Evolutionary conservation across 1,140 invertebrate genomes (phyloP), one percentile per base, ranked within the genome.

Genomic region (Lepidurus packardi): DNA sequence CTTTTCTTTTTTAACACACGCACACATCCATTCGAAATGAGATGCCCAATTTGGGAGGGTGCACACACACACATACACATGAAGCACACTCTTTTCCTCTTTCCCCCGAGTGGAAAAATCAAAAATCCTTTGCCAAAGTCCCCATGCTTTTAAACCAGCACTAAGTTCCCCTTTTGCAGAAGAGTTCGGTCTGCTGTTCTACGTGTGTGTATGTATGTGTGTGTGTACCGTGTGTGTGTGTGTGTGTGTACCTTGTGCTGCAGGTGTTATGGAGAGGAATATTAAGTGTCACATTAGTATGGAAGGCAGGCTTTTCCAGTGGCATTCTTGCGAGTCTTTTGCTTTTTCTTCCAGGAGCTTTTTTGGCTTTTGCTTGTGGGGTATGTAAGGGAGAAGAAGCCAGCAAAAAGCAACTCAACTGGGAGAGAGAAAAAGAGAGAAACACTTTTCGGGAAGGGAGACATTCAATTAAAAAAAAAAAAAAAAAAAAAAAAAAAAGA

Each of bases 201-300:
- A 47, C 10, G 13, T 65, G 16, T 13, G 53, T 65, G 53, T 7
- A 21, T 65, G 53, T 13, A n/a, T 65, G 4, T 21, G 16, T 16
- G 53, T 7, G 53, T 7, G 53, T 65, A 13, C 53, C 53, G 21
- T 65, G 53, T 21, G 21, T 65, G 3, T 34, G 3, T 34, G 25
- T 34, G 34, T 34, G 16, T 65, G 16, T 65, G 10, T 65, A 21
- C 4, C 16, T 65, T 65, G 53, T 65, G 53, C 16, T 65, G 53
- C 53, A 65, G 53, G 53, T 65, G 53, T 65, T 65, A 21, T 65
- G 53, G 53, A 65, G 53, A 65, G 53, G 53, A 65, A 65, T 65
- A 65, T 65, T 65, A 65, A 65, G 53, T 65, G 53, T 65, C 53
- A 65, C 53, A 65, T 65, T 65, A 65, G 53, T 65, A 65, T 65